A percentile compares a stretch with the other conserved stretches of the same genome.
Conservation (phyloP, 2,797 vertebrate species). For the Falco naumanni region DNA sequence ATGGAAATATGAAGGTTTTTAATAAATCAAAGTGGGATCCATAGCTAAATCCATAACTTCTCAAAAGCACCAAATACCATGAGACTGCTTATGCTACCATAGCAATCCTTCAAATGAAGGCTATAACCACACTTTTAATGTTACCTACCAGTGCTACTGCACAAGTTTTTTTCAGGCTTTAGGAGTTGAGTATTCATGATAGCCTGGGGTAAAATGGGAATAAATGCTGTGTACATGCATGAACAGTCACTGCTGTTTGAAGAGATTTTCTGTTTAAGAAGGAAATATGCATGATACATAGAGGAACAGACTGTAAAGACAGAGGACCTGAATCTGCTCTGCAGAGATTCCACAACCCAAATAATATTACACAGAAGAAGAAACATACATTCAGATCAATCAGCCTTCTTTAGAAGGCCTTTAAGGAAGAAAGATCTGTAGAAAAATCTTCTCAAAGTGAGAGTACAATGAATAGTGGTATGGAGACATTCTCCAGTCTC, state of each 20-base stretch:
- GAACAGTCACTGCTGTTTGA: conserved; percentile 6
- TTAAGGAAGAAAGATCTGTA: neutral
- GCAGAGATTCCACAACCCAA: neutral
- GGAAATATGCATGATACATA: neutral
- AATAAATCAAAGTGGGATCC: neutral
- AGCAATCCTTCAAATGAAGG: neutral
- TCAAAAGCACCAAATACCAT: neutral
- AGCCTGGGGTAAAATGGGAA: neutral
- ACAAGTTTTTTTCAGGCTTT: neutral
- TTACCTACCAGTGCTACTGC: neutral
- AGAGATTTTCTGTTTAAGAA: conserved; percentile 3
- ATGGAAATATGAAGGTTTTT: neutral
- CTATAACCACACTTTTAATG: neutral
- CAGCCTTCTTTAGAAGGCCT: neutral
- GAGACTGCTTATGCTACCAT: neutral
- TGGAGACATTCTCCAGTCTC: neutral
- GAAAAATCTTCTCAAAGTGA: neutral
- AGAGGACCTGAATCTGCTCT: neutral
- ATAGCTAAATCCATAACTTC: neutral
- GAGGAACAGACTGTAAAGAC: neutral
- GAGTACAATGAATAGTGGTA: neutral
- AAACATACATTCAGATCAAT: neutral
- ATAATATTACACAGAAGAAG: neutral
- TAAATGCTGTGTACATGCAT: neutral
- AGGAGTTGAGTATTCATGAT: neutral